Evolutionary conservation across 2,797 vertebrate species (phyloP), one percentile per base, ranked within the genome.

Genomic region (Intellagama lesueurii): DNA sequence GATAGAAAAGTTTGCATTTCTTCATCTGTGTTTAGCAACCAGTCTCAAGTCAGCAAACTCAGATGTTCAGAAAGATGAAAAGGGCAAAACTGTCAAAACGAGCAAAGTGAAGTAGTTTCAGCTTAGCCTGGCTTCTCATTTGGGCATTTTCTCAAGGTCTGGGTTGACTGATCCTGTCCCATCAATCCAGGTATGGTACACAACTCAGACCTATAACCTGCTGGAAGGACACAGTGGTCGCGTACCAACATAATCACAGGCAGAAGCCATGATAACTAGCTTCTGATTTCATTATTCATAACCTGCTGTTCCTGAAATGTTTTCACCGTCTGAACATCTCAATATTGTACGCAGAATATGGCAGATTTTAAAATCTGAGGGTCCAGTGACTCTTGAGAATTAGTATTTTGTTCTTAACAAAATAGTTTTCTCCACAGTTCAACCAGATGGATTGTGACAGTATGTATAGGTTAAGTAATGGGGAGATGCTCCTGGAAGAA

Each of bases 391-490:
- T 83, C 76, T 70, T 87, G 47, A 94, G 16, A 89, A 87, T 64
- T 89, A 94, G 85, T 44, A 49, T 85, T 77, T 87, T 44, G 44
- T 86, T 88, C 66, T 92, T 70, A 24, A 83, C 73, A 85, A 94
- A 93, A 91, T 79, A 92, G 93, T 84, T 84, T 40, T 88, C 92
- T 90, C 90, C 88, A 64, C 89, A 89, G 90, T 89, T 92, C 92
- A 92, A 69, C 78, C 92, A 95, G 87, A 49, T 79, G 64, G 84
- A 91, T 91, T 83, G 91, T 88, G 89, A 91, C 81, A 35, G 91
- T 92, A 60, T 84, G 87, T 91, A 90, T 91, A 91, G 89, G 77
- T 90, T 86, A 89, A 93, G 40, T 22, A 80, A 84, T 77, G 40
- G 19, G 52, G 66, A 80, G 22, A 93, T 83, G 75, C 87, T 70